Base-by-base conservation (phyloP, 1,140 invertebrate species). In the Conus betulinus region DNA sequence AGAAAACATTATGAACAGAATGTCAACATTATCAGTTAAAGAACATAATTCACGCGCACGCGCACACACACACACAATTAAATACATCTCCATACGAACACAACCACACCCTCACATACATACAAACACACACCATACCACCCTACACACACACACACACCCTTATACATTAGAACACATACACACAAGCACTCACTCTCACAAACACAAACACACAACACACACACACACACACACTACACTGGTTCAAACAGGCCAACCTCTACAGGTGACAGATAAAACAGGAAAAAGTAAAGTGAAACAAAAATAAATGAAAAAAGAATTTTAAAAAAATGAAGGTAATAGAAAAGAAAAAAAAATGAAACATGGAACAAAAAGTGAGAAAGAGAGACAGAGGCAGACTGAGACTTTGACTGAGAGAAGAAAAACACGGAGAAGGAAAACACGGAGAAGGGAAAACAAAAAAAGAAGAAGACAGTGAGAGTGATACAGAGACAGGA, bases 171-270 rank as follows among this genome's bases (percentile, higher is more conserved):
- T 7, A 11, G 3, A 13, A 1, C 78, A 6, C 27, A 81, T 5
- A 51, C 78, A 81, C 27, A 25, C 78, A 81, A 15, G 51, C 27
- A 51, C 27, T 10, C 27, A 51, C 78, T 10, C 27, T 7, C 78
- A 39, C 78, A 79, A 13, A 79, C 78, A n/a, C 27, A n/a, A n/a
- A n/a, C 39, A 39, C 39, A 39, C 0, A n/a, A 39, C 39, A 81
- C 25, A 81, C 27, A 51, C 78, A 81, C 78, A 81, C 78, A 51
- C 27, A 81, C 78, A 81, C 78, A 81, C 78, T 4, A 81, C 78
- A 79, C 25, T 71, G 23, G 15, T 60, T 3, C 74, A 78, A 11
- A 78, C 74, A 23, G 1, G 1, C 27, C 1, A 78, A 78, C 60
- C 60, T 13, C 11, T 63, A 60, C 57, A 60, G 57, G 4, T 60